Percentiles rank a stretch among this genome's conserved stretches.
phyloP scores from a whole-genome alignment of 2,113 vertebrate species.

The Catharus minimus region DNA sequence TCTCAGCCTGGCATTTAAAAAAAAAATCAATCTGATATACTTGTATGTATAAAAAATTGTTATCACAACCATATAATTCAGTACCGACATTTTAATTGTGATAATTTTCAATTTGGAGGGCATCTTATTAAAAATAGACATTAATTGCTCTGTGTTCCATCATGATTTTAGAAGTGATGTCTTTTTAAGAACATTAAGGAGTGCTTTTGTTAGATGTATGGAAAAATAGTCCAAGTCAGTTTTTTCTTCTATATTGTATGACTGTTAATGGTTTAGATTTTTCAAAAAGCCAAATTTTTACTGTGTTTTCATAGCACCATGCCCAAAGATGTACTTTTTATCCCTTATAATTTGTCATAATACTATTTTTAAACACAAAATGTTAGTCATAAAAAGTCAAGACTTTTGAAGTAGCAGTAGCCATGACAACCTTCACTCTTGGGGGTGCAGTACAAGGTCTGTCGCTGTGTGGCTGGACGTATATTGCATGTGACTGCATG shows the following conservation, averaged over 20 bases:
- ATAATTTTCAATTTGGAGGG: not conserved
- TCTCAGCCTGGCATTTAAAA: not conserved
- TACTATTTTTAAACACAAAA: constrained; percentile 29
- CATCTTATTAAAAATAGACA: not conserved
- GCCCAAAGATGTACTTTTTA: not conserved
- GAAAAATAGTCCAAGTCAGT: not conserved
- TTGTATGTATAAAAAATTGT: not conserved
- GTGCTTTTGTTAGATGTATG: not conserved
- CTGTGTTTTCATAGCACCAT: not conserved
- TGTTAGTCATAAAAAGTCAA: not conserved
- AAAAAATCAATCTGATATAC: not conserved
- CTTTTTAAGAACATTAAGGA: not conserved
- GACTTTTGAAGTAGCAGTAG: not conserved
- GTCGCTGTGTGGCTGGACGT: not conserved
- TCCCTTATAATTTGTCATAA: not conserved
- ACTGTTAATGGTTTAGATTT: not conserved
- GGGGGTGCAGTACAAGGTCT: not conserved
- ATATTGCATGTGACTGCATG: not conserved
- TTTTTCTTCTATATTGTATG: not conserved
- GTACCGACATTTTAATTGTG: not conserved
- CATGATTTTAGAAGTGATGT: not conserved
- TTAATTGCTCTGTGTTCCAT: not conserved
- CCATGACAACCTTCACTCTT: constrained; percentile 5
- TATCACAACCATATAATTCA: not conserved
- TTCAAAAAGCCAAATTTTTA: not conserved